phyloP scores from a whole-genome alignment of 2,113 vertebrate genomes.

The Seriola aureovittata region DNA sequence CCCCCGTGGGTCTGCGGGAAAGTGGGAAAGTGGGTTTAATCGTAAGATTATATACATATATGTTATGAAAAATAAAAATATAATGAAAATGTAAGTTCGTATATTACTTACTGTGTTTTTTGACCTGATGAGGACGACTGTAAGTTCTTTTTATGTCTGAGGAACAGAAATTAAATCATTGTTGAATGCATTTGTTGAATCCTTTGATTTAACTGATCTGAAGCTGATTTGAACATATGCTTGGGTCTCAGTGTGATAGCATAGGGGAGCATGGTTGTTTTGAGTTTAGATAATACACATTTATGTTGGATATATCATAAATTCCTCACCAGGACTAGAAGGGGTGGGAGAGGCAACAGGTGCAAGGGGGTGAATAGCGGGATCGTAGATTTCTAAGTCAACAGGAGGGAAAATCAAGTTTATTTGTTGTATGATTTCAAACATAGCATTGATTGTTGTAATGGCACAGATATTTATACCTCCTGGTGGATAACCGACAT shows the following conservation, averaged over 20 bases:
- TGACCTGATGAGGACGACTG: conserved; percentile 86
- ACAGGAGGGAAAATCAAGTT: neutral
- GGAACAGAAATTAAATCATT: neutral
- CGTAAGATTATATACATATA: neutral
- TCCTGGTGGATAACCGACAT: conserved; percentile 74
- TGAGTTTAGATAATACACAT: neutral
- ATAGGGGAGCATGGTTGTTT: neutral
- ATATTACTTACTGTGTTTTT: conserved; percentile 94
- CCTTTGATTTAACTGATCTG: neutral
- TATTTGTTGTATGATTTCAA: neutral
- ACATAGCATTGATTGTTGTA: neutral
- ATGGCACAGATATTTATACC: conserved; percentile 61
- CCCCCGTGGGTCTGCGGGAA: conserved; percentile 89
- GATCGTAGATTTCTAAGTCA: conserved; percentile 77
- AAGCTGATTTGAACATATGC: neutral
- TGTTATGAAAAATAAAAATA: neutral
- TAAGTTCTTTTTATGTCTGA: conserved; percentile 88
- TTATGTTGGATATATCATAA: neutral
- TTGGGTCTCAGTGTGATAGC: neutral
- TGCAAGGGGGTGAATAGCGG: conserved; percentile 49
- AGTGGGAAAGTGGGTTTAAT: neutral
- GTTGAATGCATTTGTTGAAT: neutral
- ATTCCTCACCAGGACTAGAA: conserved; percentile 77
- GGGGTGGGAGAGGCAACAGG: conserved; percentile 72
- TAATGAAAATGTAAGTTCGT: neutral